phyloP scores from a whole-genome alignment of 2,113 vertebrate species.

The Heterotis niloticus region DNA sequence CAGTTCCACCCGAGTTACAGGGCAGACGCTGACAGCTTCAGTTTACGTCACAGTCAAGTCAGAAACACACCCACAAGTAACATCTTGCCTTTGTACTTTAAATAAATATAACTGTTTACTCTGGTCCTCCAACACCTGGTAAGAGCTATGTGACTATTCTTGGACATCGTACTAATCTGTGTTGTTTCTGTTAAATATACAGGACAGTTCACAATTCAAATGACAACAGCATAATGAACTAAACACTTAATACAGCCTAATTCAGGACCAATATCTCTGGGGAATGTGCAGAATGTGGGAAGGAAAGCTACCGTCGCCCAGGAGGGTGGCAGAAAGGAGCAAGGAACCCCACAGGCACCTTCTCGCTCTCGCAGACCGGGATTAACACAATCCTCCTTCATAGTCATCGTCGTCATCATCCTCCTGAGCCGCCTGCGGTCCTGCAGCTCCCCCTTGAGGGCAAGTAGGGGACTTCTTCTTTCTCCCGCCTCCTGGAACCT shows the following conservation, averaged over 20 bases:
- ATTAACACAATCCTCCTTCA: constrained; percentile 91
- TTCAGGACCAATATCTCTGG: not conserved
- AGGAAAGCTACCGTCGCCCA: not conserved
- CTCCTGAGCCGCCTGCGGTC: constrained; percentile 65
- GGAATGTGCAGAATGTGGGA: not conserved
- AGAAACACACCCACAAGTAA: not conserved
- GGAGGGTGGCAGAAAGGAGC: not conserved
- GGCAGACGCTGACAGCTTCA: not conserved
- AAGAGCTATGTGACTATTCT: constrained; percentile 47
- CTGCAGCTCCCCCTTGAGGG: constrained; percentile 66
- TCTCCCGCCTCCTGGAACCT: constrained; percentile 82
- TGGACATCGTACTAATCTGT: constrained; percentile 53
- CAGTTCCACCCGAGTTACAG: not conserved
- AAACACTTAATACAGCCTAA: not conserved
- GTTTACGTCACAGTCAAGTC: not conserved
- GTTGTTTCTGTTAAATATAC: constrained; percentile 12
- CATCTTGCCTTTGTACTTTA: constrained; percentile 31
- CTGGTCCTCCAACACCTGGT: constrained; percentile 24
- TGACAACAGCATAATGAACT: not conserved
- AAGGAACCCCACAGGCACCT: too few relatives aligned
- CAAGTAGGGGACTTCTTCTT: constrained; percentile 83
- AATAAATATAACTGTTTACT: constrained; percentile 23
- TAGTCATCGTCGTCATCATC: constrained; percentile 91
- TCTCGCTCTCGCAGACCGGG: not conserved
- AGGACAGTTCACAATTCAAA: not conserved